Conservation (phyloP, 2,113 vertebrate species). For the Notechis scutatus region DNA sequence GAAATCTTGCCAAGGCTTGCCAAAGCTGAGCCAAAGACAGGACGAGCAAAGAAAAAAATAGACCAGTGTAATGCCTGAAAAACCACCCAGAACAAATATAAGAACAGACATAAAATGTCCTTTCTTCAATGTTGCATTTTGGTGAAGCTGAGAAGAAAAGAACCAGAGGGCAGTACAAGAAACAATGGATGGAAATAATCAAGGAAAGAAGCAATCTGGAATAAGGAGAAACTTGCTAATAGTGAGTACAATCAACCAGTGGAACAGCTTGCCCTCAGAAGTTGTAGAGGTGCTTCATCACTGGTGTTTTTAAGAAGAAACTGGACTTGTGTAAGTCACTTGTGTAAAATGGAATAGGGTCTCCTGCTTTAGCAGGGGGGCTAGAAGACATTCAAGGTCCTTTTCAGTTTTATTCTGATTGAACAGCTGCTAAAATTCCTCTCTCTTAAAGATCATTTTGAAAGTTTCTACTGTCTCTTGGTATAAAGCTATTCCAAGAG, state of each 20-base stretch:
- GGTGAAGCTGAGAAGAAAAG: accelerated
- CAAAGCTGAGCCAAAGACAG: neutral
- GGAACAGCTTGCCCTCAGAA: too few relatives aligned
- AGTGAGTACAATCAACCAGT: too few relatives aligned
- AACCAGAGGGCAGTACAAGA: neutral
- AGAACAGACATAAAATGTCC: conserved; percentile 27
- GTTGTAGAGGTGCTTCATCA: too few relatives aligned
- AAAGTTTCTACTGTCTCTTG: neutral
- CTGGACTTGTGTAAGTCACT: too few relatives aligned
- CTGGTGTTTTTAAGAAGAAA: too few relatives aligned
- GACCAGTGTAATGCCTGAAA: conserved; percentile 66
- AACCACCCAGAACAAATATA: conserved; percentile 44
- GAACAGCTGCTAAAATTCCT: neutral
- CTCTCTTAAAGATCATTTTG: neutral
- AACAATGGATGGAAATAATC: too few relatives aligned
- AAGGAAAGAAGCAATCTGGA: too few relatives aligned
- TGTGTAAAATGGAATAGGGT: too few relatives aligned
- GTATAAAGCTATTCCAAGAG: neutral
- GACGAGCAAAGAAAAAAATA: neutral
- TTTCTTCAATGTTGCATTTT: neutral
- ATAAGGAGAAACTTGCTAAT: too few relatives aligned
- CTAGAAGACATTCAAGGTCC: too few relatives aligned
- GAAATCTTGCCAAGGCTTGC: neutral
- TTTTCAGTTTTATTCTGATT: too few relatives aligned
- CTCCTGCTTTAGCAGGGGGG: too few relatives aligned